Evolutionary conservation across 2,797 vertebrate genomes (phyloP), one percentile per base, ranked within the genome.

Genomic region (Triplophysa bombifrons): DNA sequence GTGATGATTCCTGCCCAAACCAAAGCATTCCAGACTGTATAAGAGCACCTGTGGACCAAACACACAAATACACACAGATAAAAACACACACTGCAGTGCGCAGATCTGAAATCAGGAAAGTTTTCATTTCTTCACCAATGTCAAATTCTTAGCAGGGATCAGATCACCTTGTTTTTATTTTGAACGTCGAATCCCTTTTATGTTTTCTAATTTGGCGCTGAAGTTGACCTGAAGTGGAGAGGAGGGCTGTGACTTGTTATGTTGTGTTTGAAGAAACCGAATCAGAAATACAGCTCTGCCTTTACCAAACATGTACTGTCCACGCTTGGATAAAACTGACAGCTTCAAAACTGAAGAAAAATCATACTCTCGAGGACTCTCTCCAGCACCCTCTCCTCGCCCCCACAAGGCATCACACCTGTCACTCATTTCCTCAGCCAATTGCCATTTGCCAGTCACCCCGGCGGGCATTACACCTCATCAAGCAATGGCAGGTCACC

Each of bases 1-100:
- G 91, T 92, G 80, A 94, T 88, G 93, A 90, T 93, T 85, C 94
- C 94, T 1, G 92, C 91, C 56, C 94, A 96, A 82, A 94, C 92
- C 88, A 90, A 92, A 82, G 94, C 94, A 3, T 96, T 95, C 88
- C 93, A 95, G 90, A 96, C 95, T 50, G 93, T 95, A 80, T 96
- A 90, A 85, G 78, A 16, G 68, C 30, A 30, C 44, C 56, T 10
- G 22, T 0, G 38, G 61, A 81, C 51, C 48, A 38, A 46, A 75
- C 12, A 30, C 11, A 30, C 51, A 50, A 0, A 58, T 34, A 65
- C 58, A 72, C 17, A 73, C 27, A 63, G 17, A 72, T 3, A 72
- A 25, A 72, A 8, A 48, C 51, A 73, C 70, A 73, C 70, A 82
- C 46, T 66, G 22, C 65, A 75, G 19, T 53, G 7, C 74, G 66